Conservation (phyloP, 2,113 vertebrate species). For the Oreochromis spilurus region DNA sequence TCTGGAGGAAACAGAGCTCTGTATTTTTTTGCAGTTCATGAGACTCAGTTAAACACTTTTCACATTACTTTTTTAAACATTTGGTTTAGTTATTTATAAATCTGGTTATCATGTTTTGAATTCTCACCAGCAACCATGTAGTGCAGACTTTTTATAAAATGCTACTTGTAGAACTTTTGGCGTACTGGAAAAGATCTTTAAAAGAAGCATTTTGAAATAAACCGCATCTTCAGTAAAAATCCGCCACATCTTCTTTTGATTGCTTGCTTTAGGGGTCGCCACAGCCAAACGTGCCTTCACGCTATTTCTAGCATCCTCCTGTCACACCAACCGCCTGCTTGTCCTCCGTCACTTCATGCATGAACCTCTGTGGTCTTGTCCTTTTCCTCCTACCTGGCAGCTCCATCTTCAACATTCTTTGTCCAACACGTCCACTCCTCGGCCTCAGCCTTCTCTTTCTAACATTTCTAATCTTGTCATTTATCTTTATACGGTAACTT, state of each 20-base stretch:
- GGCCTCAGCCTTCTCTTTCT: neutral
- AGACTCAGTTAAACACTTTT: neutral
- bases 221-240: neutral
- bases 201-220: neutral
- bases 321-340: neutral
- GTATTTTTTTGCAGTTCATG: neutral
- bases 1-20: neutral
- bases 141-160: neutral
- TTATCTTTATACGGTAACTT: neutral
- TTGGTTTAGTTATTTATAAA: neutral
- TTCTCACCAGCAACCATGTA: neutral
- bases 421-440: neutral
- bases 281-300: neutral
- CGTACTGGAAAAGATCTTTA: neutral
- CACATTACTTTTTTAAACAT: neutral
- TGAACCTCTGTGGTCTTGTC: neutral
- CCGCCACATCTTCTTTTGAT: neutral
- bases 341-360: neutral
- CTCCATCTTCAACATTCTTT: neutral
- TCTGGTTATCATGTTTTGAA: neutral
- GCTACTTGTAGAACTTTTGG: neutral
- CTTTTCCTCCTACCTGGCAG: neutral
- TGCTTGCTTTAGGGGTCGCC: neutral
- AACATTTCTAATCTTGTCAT: neutral
- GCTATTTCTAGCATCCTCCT: neutral